A percentile compares a stretch with the other conserved stretches of the same genome.
These are phyloP conservation scores for Entomobrya multifasciata DNA, from an alignment of 2,888 invertebrate genomes.

Conservation along the genomic window DNA sequence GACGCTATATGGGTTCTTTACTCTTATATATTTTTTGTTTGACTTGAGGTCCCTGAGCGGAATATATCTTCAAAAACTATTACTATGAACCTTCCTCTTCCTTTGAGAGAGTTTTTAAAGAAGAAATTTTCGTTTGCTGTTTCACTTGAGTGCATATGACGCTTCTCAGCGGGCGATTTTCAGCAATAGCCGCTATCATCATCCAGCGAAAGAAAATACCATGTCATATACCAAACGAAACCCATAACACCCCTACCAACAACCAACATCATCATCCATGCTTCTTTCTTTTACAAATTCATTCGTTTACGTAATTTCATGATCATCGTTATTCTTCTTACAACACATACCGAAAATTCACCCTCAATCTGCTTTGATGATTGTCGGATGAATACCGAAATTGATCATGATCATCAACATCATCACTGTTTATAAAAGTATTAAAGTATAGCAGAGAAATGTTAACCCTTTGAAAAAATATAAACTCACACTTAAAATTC, in stretches of 20 bases:
- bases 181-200: slow-evolving; percentile 61
- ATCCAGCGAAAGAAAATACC: slow-evolving; percentile 3
- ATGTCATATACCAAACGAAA: neutral
- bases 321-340: too few species aligned
- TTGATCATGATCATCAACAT: slow-evolving; percentile 36
- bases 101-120: neutral
- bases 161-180: slow-evolving; percentile 71
- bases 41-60: neutral
- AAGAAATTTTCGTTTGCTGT: slow-evolving; percentile 54
- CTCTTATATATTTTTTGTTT: too few species aligned
- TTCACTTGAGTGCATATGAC: slow-evolving; percentile 71
- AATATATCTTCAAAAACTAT: neutral
- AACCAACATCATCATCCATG: neutral
- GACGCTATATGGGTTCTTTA: slow-evolving; percentile 9
- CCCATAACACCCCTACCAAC: slow-evolving; percentile 17
- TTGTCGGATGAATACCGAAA: slow-evolving; percentile 41
- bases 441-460: neutral
- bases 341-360: too few species aligned
- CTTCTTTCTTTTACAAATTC: neutral
- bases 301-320: slow-evolving; percentile 22
- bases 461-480: slow-evolving; percentile 1
- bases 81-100: neutral
- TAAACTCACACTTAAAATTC: neutral
- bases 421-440: neutral
- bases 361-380: slow-evolving; percentile 25